Evolutionary conservation across 2,888 invertebrate genomes (phyloP).

Genomic region (Endomychus coccineus): DNA sequence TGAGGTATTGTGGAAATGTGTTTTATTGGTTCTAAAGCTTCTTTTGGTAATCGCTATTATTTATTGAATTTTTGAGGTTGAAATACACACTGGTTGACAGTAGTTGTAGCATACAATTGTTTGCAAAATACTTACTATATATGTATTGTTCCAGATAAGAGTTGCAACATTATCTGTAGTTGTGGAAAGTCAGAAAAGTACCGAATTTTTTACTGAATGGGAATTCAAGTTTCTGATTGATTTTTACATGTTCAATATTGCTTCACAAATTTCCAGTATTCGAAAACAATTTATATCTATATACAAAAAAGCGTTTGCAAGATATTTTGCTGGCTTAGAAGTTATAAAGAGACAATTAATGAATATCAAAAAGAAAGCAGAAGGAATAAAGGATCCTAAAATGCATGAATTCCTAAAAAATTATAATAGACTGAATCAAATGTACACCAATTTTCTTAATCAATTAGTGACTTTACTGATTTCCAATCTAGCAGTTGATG

Average conservation of each 20-base stretch:
- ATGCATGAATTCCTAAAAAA: slow-evolving; percentile 4
- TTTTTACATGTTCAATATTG: slow-evolving; percentile 62
- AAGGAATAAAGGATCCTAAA: not conserved
- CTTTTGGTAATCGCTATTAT: not conserved
- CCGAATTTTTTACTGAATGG: slow-evolving; percentile 53
- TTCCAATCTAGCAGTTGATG: slow-evolving; percentile 30
- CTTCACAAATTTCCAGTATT: slow-evolving; percentile 59
- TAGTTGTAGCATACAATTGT: slow-evolving; percentile 2
- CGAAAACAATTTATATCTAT: slow-evolving; percentile 61
- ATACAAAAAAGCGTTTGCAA: slow-evolving; percentile 59
- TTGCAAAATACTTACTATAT: not conserved
- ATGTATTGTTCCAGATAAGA: slow-evolving; percentile 49
- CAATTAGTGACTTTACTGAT: slow-evolving; percentile 24
- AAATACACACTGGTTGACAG: too few relatives aligned
- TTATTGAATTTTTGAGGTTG: too few relatives aligned
- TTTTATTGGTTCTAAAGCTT: not conserved
- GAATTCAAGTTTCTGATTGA: slow-evolving; percentile 58
- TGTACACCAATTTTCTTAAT: slow-evolving; percentile 24
- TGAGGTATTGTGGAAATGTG: not conserved
- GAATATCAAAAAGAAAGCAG: slow-evolving; percentile 1
- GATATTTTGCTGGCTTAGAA: slow-evolving; percentile 47
- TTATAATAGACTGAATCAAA: slow-evolving; percentile 12
- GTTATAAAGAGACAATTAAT: slow-evolving; percentile 24
- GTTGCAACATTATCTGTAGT: slow-evolving; percentile 61
- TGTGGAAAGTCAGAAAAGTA: slow-evolving; percentile 66